Evolutionary conservation across 2,797 vertebrate genomes (phyloP).

Genomic region (Cygnus olor): DNA sequence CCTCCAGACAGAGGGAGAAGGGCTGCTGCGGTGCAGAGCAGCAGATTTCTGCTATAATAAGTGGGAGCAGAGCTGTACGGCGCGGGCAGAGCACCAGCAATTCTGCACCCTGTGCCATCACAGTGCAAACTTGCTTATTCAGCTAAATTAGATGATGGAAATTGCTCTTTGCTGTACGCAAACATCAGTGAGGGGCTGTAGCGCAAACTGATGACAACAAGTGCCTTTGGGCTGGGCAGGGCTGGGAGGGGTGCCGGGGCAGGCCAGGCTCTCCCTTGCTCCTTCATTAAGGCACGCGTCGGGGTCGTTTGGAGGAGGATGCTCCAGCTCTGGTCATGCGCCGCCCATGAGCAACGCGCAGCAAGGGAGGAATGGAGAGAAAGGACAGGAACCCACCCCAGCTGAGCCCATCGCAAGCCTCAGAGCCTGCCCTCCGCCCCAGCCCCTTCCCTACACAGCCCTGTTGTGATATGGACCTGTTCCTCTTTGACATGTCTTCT

Average conservation of each 20-base stretch:
- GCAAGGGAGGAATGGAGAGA: not conserved
- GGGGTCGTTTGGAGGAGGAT: not conserved
- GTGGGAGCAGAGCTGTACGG: conserved; percentile 4
- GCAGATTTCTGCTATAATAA: not conserved
- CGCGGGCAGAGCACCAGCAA: not conserved
- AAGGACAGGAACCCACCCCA: not conserved
- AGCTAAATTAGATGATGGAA: not conserved
- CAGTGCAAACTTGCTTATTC: not conserved
- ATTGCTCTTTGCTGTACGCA: not conserved
- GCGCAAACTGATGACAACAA: not conserved
- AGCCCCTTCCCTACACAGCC: not conserved
- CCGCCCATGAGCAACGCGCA: rapidly evolving
- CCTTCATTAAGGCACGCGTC: rapidly evolving
- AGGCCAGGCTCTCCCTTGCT: not conserved
- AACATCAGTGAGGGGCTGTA: not conserved
- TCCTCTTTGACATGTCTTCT: not conserved
- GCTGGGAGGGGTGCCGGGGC: not conserved
- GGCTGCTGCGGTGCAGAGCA: not conserved
- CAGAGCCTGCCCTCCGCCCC: too few species aligned
- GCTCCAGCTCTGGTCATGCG: not conserved
- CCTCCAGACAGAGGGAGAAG: not conserved
- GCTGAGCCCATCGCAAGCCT: not conserved
- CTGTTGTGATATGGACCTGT: not conserved
- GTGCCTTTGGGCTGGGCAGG: not conserved
- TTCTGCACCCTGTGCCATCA: conserved; percentile 7